A percentile compares a stretch with the other conserved stretches of the same genome.
Conservation (phyloP, 2,797 vertebrate genomes). For the Macropodus opercularis region DNA sequence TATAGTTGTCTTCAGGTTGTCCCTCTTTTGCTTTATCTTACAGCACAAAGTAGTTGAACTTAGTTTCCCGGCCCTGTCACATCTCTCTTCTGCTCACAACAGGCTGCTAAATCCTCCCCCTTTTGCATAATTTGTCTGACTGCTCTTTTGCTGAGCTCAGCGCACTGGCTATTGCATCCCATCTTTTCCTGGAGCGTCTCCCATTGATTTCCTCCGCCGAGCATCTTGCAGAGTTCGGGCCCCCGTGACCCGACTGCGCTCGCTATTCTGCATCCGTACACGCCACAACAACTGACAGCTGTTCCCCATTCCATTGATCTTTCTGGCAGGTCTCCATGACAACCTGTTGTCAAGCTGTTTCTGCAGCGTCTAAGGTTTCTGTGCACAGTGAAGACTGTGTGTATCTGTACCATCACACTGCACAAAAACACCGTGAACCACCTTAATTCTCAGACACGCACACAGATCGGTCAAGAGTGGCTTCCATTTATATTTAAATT, state of each 20-base stretch:
- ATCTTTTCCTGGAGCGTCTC: constrained; percentile 63
- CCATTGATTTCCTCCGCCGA: constrained; percentile 57
- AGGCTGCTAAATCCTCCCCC: constrained; percentile 51
- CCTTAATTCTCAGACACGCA: constrained; percentile 19
- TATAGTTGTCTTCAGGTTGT: constrained; percentile 43
- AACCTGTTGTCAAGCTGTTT: constrained; percentile 61
- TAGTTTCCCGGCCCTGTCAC: constrained; percentile 33
- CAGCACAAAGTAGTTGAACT: constrained; percentile 20
- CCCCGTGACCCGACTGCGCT: constrained; percentile 48
- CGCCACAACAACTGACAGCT: constrained; percentile 5
- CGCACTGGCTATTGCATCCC: constrained; percentile 60
- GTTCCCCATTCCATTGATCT: constrained; percentile 57
- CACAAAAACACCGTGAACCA: no score
- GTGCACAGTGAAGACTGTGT: constrained; percentile 46
- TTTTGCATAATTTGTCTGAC: constrained; percentile 73
- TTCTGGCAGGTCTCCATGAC: constrained; percentile 67
- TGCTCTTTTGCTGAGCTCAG: constrained; percentile 74
- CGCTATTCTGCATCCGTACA: constrained; percentile 44
- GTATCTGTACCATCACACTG: constrained; percentile 40
- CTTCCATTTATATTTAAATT: not conserved
- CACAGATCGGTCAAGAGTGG: not conserved
- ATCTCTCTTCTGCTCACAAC: constrained; percentile 35
- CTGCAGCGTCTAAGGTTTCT: constrained; percentile 40
- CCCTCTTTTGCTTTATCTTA: constrained; percentile 14
- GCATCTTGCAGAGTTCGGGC: constrained; percentile 10